These are phyloP conservation scores for Urophycis tenuis DNA, from an alignment of 2,797 vertebrate species.

Conservation along the genomic window DNA sequence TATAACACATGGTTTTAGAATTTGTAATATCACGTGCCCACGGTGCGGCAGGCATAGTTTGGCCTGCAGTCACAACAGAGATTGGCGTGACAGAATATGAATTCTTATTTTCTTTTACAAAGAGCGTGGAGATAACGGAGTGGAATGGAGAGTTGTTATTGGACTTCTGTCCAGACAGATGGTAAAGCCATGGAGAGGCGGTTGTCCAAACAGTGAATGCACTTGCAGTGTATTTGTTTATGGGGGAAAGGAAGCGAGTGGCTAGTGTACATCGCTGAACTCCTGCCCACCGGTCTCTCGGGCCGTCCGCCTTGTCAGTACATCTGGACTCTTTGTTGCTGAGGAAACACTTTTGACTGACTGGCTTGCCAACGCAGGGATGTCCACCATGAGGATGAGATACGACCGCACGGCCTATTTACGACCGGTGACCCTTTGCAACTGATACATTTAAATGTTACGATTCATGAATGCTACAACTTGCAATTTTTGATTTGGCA, in stretches of 20 bases:
- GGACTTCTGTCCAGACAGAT: conserved; percentile 49
- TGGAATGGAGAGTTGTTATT: conserved; percentile 30
- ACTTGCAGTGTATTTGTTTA: conserved; percentile 52
- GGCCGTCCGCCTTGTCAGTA: not conserved
- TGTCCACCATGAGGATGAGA: not conserved
- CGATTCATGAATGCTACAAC: not conserved
- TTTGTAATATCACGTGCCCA: not conserved
- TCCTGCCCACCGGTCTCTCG: not conserved
- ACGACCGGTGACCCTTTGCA: not conserved
- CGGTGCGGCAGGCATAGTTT: not conserved
- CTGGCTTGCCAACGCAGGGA: not conserved
- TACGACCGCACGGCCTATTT: not conserved
- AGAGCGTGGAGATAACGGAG: conserved; percentile 17
- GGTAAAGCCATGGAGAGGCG: conserved; percentile 55
- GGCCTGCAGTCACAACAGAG: not conserved
- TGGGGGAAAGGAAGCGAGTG: conserved; percentile 36
- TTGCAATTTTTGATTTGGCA: not conserved
- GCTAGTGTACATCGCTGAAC: not conserved
- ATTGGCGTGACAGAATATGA: not conserved
- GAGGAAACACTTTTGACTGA: not conserved
- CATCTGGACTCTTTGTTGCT: not conserved
- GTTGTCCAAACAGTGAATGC: conserved; percentile 42
- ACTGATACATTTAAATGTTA: not conserved
- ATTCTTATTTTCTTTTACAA: not conserved
- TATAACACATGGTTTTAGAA: not conserved